Percentiles rank a stretch among this genome's conserved stretches.
phyloP scores from a whole-genome alignment of 1,140 invertebrate genomes.

The Drosophila insularis region DNA sequence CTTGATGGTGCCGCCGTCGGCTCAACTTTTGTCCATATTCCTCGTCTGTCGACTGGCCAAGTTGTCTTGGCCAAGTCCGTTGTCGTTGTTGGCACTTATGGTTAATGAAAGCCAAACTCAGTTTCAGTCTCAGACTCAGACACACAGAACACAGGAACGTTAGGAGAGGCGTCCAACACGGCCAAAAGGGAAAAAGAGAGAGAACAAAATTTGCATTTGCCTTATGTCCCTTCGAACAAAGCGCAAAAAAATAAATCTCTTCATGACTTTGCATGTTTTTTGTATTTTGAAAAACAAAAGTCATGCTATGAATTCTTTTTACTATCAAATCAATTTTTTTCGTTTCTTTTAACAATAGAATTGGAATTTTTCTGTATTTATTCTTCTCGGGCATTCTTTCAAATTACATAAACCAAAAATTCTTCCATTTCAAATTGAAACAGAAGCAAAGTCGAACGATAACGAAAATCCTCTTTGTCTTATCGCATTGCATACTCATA shows the following conservation, averaged over 20 bases:
- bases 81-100: slow-evolving; percentile 39
- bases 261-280: slow-evolving; percentile 11
- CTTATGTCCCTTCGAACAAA: background rate
- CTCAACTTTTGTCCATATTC: slow-evolving; percentile 16
- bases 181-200: background rate
- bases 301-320: background rate
- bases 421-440: background rate
- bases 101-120: slow-evolving; percentile 59
- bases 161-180: slow-evolving; percentile 27
- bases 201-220: slow-evolving; percentile 22
- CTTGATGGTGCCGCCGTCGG: slow-evolving; percentile 13
- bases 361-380: no score
- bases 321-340: background rate
- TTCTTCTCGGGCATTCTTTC: background rate
- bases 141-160: slow-evolving; percentile 19
- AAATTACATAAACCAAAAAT: background rate
- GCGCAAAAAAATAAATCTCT: background rate
- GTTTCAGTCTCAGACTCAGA: no score
- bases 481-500: slow-evolving; percentile 7
- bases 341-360: no score
- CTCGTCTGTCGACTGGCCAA: slow-evolving; percentile 13
- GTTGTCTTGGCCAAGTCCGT: slow-evolving; percentile 3
- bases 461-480: slow-evolving; percentile 4
- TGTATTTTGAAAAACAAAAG: no score
- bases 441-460: slow-evolving; percentile 1